A percentile compares a stretch with the other conserved stretches of the same genome.
phyloP scores from a whole-genome alignment of 2,888 invertebrate genomes.

The Anticlea derivata region DNA sequence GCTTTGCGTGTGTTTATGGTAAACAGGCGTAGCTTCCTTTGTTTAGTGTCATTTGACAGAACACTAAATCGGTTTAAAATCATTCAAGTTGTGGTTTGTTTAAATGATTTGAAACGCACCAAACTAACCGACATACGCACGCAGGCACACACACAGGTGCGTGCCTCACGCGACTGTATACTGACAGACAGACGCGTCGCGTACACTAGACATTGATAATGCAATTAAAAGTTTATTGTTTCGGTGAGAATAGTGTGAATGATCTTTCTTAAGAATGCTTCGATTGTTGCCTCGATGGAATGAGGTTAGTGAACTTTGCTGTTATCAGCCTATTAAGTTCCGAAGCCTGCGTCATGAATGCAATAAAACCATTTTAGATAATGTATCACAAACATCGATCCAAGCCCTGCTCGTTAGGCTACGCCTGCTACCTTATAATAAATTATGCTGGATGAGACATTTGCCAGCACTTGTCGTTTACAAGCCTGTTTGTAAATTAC shows the following conservation, averaged over 20 bases:
- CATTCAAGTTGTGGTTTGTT: neutral
- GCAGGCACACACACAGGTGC: neutral
- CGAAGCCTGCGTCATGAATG: neutral
- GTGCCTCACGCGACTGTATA: neutral
- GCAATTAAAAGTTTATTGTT: constrained; percentile 3
- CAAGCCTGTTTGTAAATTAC: no score
- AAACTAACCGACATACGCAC: neutral
- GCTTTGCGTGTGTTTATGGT: no score
- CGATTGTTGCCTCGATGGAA: neutral
- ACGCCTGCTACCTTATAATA: no score
- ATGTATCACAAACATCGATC: no score
- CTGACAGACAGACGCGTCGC: neutral
- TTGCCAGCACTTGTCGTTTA: no score
- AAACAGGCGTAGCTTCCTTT: no score
- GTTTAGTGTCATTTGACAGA: no score
- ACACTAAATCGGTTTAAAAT: neutral
- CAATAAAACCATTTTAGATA: no score
- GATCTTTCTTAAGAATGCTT: neutral
- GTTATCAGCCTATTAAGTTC: neutral
- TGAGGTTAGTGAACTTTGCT: neutral
- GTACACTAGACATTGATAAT: neutral
- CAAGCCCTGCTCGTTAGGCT: no score
- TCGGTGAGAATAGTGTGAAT: neutral
- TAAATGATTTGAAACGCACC: neutral
- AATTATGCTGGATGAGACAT: no score